These are phyloP conservation scores for Drosophila nr. perissopoda DNA, from an alignment of 2,888 invertebrate species.

Conservation along the genomic window DNA sequence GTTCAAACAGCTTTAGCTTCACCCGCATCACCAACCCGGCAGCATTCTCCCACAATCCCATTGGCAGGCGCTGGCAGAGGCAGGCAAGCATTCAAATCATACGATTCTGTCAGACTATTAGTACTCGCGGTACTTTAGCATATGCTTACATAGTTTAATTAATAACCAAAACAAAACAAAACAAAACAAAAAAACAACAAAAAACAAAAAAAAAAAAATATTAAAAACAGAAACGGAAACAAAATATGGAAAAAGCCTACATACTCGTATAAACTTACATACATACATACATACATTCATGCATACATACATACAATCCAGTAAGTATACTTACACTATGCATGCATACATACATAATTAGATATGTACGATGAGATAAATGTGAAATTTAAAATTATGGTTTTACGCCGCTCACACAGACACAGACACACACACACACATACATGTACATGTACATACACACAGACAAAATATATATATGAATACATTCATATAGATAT, in stretches of 20 bases:
- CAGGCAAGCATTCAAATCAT: conserved; percentile 41
- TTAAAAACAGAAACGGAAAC: conserved; percentile 5
- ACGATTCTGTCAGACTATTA: conserved; percentile 24
- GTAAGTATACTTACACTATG: conserved; percentile 27
- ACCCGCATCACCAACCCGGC: background rate
- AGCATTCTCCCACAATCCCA: background rate
- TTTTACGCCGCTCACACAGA: conserved; percentile 11
- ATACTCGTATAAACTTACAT: conserved; percentile 27
- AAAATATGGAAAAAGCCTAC: conserved; percentile 13
- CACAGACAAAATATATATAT: conserved; percentile 11
- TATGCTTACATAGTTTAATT: conserved; percentile 11
- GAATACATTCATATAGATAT: background rate
- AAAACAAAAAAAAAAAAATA: conserved; percentile 11
- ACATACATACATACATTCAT: conserved; percentile 39
- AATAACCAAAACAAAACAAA: background rate
- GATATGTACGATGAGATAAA: conserved; percentile 27
- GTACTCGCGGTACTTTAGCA: conserved; percentile 25
- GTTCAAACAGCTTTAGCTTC: conserved; percentile 68
- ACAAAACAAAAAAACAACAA: background rate
- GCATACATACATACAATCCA: conserved; percentile 25
- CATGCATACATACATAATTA: conserved; percentile 32
- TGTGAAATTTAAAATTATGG: conserved; percentile 38
- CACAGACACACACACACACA: conserved; percentile 7
- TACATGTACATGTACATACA: conserved; percentile 8
- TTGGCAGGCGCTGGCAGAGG: conserved; percentile 16